phyloP scores from a whole-genome alignment of 1,140 invertebrate species.

The Diorhabda carinulata region DNA sequence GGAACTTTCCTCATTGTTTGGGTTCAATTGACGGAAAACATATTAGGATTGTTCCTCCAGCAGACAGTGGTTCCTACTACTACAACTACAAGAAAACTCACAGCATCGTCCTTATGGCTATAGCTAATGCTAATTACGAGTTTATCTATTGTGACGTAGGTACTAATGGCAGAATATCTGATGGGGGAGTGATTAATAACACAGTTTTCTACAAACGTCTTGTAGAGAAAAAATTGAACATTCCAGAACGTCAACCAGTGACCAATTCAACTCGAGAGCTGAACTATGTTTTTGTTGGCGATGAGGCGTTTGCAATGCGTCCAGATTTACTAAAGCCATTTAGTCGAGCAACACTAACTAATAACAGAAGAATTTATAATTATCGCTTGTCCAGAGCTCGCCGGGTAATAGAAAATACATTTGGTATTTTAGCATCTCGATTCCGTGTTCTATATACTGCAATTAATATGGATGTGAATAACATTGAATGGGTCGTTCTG shows the following conservation, averaged over 20 bases:
- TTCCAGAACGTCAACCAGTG: too few relatives aligned
- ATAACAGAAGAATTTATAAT: slow-evolving; percentile 24
- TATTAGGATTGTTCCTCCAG: slow-evolving; percentile 33
- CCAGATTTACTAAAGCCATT: slow-evolving; percentile 49
- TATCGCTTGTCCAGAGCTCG: slow-evolving; percentile 19
- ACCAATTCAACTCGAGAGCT: not conserved
- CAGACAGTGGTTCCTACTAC: slow-evolving; percentile 45
- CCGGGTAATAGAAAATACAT: slow-evolving; percentile 19
- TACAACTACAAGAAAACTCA: slow-evolving; percentile 48
- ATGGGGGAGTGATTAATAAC: slow-evolving; percentile 41
- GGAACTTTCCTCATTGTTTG: slow-evolving; percentile 10
- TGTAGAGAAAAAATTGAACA: not conserved
- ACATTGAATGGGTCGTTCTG: slow-evolving; percentile 20
- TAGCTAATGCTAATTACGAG: slow-evolving; percentile 44
- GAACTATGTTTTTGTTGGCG: slow-evolving; percentile 30
- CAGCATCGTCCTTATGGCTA: slow-evolving; percentile 24
- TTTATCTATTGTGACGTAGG: slow-evolving; percentile 44
- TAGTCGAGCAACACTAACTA: slow-evolving; percentile 34
- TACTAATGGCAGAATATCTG: slow-evolving; percentile 33
- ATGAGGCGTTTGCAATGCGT: slow-evolving; percentile 52
- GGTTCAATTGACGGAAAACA: slow-evolving; percentile 23
- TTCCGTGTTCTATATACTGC: slow-evolving; percentile 14
- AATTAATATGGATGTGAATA: slow-evolving; percentile 19
- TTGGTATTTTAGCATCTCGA: slow-evolving; percentile 3
- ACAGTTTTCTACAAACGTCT: slow-evolving; percentile 31